Conservation (phyloP, 1,140 invertebrate genomes). For the Mesaphorura yosii region DNA sequence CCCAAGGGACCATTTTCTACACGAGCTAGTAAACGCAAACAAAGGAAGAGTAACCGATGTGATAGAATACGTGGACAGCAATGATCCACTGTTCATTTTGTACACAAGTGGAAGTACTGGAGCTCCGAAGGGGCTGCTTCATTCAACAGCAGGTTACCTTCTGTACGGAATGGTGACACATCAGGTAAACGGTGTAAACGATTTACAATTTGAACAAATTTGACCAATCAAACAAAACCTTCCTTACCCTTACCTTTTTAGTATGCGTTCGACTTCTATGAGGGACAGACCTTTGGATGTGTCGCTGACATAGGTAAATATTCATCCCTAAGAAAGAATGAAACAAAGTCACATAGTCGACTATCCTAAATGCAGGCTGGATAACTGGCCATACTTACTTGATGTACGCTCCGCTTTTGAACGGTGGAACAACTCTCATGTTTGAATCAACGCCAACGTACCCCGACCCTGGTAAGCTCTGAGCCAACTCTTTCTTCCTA, state of each 20-base stretch:
- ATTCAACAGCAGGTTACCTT: constrained; percentile 45
- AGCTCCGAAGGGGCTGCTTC: constrained; percentile 45
- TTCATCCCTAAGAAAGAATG: no score
- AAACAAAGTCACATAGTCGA: no score
- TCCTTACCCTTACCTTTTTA: constrained; percentile 32
- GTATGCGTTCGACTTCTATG: constrained; percentile 43
- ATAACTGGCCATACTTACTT: constrained; percentile 48
- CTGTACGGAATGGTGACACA: constrained; percentile 42
- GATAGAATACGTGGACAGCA: constrained; percentile 40
- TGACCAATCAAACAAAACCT: constrained; percentile 5
- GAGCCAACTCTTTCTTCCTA: not conserved
- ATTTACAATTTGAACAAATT: no score
- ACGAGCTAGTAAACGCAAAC: constrained; percentile 25
- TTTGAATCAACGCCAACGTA: constrained; percentile 47
- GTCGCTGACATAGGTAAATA: constrained; percentile 50
- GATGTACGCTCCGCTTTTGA: constrained; percentile 45
- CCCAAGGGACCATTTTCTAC: constrained; percentile 32
- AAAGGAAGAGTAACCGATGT: constrained; percentile 32
- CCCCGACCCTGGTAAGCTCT: constrained; percentile 41
- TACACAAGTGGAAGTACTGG: constrained; percentile 49
- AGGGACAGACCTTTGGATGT: constrained; percentile 44
- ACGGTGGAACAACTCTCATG: constrained; percentile 44
- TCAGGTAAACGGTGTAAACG: constrained; percentile 39
- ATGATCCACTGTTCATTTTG: constrained; percentile 46
- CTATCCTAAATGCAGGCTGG: no score